Evolutionary conservation across 2,113 vertebrate species (phyloP).

Genomic region (Menura novaehollandiae): DNA sequence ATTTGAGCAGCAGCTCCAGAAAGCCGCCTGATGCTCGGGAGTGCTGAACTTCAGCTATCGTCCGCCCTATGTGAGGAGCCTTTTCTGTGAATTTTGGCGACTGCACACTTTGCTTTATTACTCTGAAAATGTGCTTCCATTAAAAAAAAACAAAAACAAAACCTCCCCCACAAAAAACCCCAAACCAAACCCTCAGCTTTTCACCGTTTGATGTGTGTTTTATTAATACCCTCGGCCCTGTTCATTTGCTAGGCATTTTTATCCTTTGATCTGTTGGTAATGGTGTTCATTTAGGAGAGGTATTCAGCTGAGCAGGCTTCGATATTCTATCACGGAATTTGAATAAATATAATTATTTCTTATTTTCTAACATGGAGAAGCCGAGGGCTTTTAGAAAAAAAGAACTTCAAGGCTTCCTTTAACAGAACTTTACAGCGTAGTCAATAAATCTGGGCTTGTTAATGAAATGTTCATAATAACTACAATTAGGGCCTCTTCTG

Average conservation of each 20-base stretch:
- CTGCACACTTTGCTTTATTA: background rate
- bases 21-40: rapidly evolving
- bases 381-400: background rate
- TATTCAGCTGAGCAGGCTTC: background rate
- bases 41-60: background rate
- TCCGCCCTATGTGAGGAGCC: background rate
- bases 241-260: background rate
- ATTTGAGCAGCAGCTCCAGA: background rate
- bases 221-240: background rate
- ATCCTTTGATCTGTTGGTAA: background rate
- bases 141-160: background rate
- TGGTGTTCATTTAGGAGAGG: background rate
- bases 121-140: background rate
- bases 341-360: conserved; percentile 6
- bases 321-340: background rate
- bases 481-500: background rate
- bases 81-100: background rate
- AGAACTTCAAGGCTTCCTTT: background rate
- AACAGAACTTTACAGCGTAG: background rate
- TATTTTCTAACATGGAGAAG: background rate
- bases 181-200: background rate
- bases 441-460: background rate
- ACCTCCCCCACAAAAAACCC: background rate
- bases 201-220: background rate
- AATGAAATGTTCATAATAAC: background rate